phyloP scores from a whole-genome alignment of 2,888 invertebrate species.

The Perizoma flavofasciatum region DNA sequence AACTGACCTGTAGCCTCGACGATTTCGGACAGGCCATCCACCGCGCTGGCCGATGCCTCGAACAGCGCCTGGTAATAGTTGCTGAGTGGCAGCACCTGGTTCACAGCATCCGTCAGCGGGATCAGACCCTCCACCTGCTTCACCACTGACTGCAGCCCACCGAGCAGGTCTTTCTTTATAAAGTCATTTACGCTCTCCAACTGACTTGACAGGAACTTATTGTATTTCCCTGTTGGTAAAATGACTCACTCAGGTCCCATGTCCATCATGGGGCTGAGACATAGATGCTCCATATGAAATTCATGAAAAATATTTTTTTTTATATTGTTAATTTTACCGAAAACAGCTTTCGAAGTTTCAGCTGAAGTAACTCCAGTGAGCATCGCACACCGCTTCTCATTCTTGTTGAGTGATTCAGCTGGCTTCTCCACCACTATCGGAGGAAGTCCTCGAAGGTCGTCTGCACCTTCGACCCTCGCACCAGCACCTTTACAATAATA shows the following conservation, averaged over 20 bases:
- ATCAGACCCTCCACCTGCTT: slow-evolving; percentile 60
- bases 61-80: slow-evolving; percentile 70
- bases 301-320: too few species aligned
- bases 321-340: slow-evolving; percentile 61
- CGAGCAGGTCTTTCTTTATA: slow-evolving; percentile 71
- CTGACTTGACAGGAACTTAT: slow-evolving; percentile 61
- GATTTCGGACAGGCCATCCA: slow-evolving; percentile 81
- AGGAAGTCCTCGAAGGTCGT: slow-evolving; percentile 87
- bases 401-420: slow-evolving; percentile 82
- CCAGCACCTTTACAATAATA: slow-evolving; percentile 76
- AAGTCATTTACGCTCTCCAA: slow-evolving; percentile 64
- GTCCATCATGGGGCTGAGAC: too few species aligned
- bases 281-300: too few species aligned
- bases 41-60: slow-evolving; percentile 56
- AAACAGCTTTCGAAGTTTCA: slow-evolving; percentile 86
- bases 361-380: slow-evolving; percentile 89
- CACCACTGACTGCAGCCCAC: slow-evolving; percentile 64
- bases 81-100: slow-evolving; percentile 56
- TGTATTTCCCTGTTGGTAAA: slow-evolving; percentile 64
- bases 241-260: too few species aligned
- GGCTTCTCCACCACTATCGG: slow-evolving; percentile 86
- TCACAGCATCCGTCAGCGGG: slow-evolving; percentile 51
- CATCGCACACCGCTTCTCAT: slow-evolving; percentile 84
- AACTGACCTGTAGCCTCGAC: slow-evolving; percentile 83
- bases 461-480: slow-evolving; percentile 86